Base-by-base conservation (phyloP, 2,797 vertebrate genomes). In the Gouania willdenowi region DNA sequence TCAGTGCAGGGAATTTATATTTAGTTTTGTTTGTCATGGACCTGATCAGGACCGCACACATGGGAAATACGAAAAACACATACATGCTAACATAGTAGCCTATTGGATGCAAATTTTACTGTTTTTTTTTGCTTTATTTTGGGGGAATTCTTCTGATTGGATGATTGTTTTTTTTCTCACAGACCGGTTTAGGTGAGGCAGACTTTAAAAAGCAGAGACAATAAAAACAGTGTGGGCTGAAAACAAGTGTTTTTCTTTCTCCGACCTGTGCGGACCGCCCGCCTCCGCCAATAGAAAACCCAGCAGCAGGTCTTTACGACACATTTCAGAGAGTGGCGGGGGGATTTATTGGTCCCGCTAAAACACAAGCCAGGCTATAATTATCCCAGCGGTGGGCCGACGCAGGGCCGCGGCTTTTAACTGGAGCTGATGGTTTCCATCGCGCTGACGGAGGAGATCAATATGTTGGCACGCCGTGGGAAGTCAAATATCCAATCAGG, bases 401-500 rank as follows among this genome's bases (percentile, higher is more conserved):
- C 57, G 31, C 53, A 37, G 62, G 55, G 17, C 46, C 10, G 44
- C 13, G 52, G 58, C 37, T 60, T 51, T 66, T 47, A 44, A 67
- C 65, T 54, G 49, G 56, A 46, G 49, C 58, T 66, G 67, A 78
- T 71, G 56, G 77, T 71, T 75, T 77, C 73, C 71, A 80, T 75
- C 71, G 68, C 30, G 45, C 65, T 61, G 70, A 73, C 74, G 61
- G 51, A 26, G 57, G 39, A 71, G 81, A 81, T 80, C 74, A 63
- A 79, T 77, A 67, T 65, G 69, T 65, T 73, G 66, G 75, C 61
- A 45, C 54, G 14, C 68, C 17, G 69, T 20, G 27, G 61, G 66
- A 67, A 42, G 63, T 65, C 66, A 63, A 63, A 69, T 67, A 73
- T 69, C 70, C 70, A 79, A 75, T 80, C 59, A 77, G 55, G 43